Percentiles rank a stretch among this genome's conserved stretches.
phyloP scores from a whole-genome alignment of 2,888 invertebrate genomes.

The Anaspis maculata region DNA sequence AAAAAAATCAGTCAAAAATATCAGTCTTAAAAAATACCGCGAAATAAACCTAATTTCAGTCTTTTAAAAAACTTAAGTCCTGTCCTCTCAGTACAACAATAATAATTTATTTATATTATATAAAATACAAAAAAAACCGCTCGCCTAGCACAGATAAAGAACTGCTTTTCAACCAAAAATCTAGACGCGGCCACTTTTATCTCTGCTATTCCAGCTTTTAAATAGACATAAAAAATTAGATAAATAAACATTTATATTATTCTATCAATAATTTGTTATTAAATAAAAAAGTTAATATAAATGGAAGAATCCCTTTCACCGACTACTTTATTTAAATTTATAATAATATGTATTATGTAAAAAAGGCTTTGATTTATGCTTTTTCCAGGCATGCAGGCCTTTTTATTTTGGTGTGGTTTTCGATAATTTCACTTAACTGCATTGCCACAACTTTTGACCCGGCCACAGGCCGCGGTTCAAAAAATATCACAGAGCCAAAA shows the following conservation, averaged over 20 bases:
- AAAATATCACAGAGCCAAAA: slow-evolving; percentile 39
- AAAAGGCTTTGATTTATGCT: slow-evolving; percentile 24
- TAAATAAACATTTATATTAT: slow-evolving; percentile 20
- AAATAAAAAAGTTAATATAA: slow-evolving; percentile 4
- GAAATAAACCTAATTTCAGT: slow-evolving; percentile 28
- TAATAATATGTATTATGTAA: too few relatives aligned
- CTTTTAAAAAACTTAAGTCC: slow-evolving; percentile 32
- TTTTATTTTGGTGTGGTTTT: too few relatives aligned
- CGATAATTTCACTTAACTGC: too few relatives aligned
- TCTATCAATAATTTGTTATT: slow-evolving; percentile 7
- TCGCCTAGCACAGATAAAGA: too few relatives aligned
- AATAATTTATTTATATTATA: slow-evolving; percentile 20
- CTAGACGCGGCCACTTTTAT: too few relatives aligned
- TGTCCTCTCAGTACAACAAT: slow-evolving; percentile 32
- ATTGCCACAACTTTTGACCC: too few relatives aligned
- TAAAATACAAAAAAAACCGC: slow-evolving; percentile 19
- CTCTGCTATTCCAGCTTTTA: slow-evolving; percentile 18
- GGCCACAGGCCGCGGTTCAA: too few relatives aligned
- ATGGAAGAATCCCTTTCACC: slow-evolving; percentile 31
- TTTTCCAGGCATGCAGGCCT: slow-evolving; percentile 1
- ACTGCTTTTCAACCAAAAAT: too few relatives aligned
- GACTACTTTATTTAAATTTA: slow-evolving; percentile 17
- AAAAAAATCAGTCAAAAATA: slow-evolving; percentile 42
- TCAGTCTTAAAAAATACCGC: slow-evolving; percentile 38
- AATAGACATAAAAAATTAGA: slow-evolving; percentile 17